Conservation (phyloP, 2,888 invertebrate genomes). For the Xanthorhoe designata region DNA sequence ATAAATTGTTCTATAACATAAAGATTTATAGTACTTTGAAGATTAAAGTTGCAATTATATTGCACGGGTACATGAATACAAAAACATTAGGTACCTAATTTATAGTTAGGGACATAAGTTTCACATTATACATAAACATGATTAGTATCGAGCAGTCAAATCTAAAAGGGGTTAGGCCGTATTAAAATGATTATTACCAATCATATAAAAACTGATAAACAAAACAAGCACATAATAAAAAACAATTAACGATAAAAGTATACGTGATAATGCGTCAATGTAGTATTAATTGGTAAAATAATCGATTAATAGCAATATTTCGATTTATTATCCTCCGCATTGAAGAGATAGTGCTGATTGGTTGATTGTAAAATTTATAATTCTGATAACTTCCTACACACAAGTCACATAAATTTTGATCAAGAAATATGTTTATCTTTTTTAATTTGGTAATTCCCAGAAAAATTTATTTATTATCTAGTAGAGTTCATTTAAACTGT, state of each 20-base stretch:
- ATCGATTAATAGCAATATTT: slow-evolving; percentile 52
- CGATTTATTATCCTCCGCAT: slow-evolving; percentile 45
- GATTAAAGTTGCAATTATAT: neutral
- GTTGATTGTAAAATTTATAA: slow-evolving; percentile 15
- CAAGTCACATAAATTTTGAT: neutral
- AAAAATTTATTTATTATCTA: neutral
- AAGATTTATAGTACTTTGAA: too few relatives aligned
- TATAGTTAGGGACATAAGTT: neutral
- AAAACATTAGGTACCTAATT: neutral
- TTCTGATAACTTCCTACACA: neutral
- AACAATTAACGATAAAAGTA: slow-evolving; percentile 48
- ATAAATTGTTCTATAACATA: too few relatives aligned
- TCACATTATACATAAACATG: neutral
- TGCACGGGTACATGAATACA: neutral
- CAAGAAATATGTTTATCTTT: neutral
- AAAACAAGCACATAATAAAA: slow-evolving; percentile 41
- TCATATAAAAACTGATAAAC: slow-evolving; percentile 9
- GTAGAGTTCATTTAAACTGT: neutral
- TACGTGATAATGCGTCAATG: slow-evolving; percentile 49
- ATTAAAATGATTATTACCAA: slow-evolving; percentile 8
- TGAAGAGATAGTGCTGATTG: slow-evolving; percentile 13
- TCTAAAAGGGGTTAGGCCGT: slow-evolving; percentile 9
- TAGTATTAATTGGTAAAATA: slow-evolving; percentile 41
- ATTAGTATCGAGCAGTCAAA: neutral
- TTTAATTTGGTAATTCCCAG: neutral